A percentile compares a stretch with the other conserved stretches of the same genome.
These are phyloP conservation scores for Stegodyphus mimosarum DNA, from an alignment of 1,140 invertebrate species.

Conservation along the genomic window DNA sequence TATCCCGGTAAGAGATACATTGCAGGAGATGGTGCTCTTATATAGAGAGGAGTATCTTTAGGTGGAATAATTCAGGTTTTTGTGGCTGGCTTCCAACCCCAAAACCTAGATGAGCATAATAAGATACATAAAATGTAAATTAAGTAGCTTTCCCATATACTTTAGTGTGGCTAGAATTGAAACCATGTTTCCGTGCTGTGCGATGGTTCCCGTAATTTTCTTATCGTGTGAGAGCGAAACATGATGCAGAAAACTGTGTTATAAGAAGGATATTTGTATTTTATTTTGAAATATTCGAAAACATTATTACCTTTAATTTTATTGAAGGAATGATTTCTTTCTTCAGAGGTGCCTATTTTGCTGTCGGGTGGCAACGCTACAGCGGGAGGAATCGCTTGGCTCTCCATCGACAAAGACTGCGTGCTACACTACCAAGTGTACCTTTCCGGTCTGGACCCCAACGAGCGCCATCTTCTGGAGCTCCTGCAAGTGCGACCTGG, in stretches of 20 bases:
- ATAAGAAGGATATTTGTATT: not conserved
- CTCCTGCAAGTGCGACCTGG: constrained; percentile 68
- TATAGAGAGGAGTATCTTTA: no score
- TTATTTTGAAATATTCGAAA: not conserved
- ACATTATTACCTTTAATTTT: not conserved
- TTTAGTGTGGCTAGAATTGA: no score
- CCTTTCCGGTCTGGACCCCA: constrained; percentile 66
- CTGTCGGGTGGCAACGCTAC: constrained; percentile 70
- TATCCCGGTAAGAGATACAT: no score
- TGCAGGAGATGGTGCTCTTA: no score
- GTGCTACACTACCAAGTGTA: constrained; percentile 84
- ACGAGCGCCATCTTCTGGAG: constrained; percentile 74
- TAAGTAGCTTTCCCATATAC: no score
- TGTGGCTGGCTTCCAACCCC: no score
- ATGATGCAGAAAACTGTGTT: not conserved
- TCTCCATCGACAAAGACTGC: constrained; percentile 83
- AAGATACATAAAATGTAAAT: no score
- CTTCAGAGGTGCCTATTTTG: constrained; percentile 73
- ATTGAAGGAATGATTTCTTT: not conserved
- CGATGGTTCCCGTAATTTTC: no score
- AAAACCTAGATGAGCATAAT: no score
- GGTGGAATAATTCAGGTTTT: no score
- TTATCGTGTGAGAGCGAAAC: no score
- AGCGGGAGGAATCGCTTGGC: constrained; percentile 81
- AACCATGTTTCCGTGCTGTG: no score